phyloP scores from a whole-genome alignment of 2,797 vertebrate genomes.

The Sebastes diaconus region DNA sequence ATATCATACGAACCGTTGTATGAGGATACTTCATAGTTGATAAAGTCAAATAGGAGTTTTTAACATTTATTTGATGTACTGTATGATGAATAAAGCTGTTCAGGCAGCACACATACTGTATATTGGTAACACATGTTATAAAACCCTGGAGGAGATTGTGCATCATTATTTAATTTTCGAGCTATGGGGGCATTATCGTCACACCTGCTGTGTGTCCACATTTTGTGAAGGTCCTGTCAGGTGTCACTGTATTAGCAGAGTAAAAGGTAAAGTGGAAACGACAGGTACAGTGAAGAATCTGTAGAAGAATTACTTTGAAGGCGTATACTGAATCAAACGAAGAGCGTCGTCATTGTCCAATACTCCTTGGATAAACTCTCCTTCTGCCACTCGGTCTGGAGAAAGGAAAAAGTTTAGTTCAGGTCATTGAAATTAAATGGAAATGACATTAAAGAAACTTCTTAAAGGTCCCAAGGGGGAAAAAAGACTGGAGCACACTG shows the following conservation, averaged over 20 bases:
- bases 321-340: constrained; percentile 80
- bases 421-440: not conserved
- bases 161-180: not conserved
- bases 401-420: not conserved
- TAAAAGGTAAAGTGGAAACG: not conserved
- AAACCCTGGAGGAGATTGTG: constrained; percentile 2
- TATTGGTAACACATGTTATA: not conserved
- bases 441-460: not conserved
- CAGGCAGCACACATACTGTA: not conserved
- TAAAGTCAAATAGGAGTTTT: not conserved
- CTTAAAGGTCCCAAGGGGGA: not conserved
- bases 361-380: constrained; percentile 79
- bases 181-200: not conserved
- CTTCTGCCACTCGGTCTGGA: constrained; percentile 78
- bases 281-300: not conserved
- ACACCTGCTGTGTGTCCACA: not conserved
- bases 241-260: constrained; percentile 1
- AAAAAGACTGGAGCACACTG: not conserved
- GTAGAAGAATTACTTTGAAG: constrained; percentile 46
- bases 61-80: not conserved
- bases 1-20: not conserved
- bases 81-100: not conserved
- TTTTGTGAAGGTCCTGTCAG: not conserved
- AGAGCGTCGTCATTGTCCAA: constrained; percentile 74
- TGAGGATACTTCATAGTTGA: no score